Evolutionary conservation across 1,140 invertebrate genomes (phyloP).

Genomic region (Sitodiplosis mosellana): DNA sequence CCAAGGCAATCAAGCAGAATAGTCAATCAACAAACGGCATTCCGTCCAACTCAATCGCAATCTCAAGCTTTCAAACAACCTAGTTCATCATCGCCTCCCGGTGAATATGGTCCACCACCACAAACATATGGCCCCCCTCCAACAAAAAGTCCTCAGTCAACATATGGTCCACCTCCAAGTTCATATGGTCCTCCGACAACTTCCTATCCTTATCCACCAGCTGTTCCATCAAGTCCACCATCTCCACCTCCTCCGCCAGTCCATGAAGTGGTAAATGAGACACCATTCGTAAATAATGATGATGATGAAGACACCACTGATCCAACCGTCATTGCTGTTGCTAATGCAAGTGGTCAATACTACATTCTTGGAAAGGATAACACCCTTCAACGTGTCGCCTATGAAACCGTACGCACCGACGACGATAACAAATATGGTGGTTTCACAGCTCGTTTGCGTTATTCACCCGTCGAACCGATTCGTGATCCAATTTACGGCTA

Average conservation of each 20-base stretch:
- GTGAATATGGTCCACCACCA: background rate
- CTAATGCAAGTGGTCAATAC: conserved; percentile 13
- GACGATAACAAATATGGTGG: conserved; percentile 9
- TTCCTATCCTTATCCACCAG: too few relatives aligned
- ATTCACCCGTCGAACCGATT: conserved; percentile 17
- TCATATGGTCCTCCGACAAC: too few relatives aligned
- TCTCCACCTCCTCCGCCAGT: background rate
- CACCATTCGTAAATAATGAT: background rate
- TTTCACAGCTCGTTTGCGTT: conserved; percentile 18
- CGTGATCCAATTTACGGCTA: conserved; percentile 20
- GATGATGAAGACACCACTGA: background rate
- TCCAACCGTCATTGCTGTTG: conserved; percentile 2
- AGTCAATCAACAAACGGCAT: too few relatives aligned
- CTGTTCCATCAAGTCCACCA: background rate
- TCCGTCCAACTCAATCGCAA: background rate
- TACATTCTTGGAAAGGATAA: conserved; percentile 17
- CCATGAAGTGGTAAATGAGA: conserved; percentile 1
- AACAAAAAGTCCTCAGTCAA: conserved; percentile 1
- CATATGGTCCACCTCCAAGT: too few relatives aligned
- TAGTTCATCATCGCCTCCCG: background rate
- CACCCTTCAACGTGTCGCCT: conserved; percentile 16
- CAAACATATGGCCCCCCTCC: background rate
- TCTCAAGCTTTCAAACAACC: background rate
- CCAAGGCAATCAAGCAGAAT: too few relatives aligned
- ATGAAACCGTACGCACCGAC: conserved; percentile 11